A percentile compares a stretch with the other conserved stretches of the same genome.
phyloP scores from a whole-genome alignment of 1,140 invertebrate genomes.

The Lordiphosa mommai region DNA sequence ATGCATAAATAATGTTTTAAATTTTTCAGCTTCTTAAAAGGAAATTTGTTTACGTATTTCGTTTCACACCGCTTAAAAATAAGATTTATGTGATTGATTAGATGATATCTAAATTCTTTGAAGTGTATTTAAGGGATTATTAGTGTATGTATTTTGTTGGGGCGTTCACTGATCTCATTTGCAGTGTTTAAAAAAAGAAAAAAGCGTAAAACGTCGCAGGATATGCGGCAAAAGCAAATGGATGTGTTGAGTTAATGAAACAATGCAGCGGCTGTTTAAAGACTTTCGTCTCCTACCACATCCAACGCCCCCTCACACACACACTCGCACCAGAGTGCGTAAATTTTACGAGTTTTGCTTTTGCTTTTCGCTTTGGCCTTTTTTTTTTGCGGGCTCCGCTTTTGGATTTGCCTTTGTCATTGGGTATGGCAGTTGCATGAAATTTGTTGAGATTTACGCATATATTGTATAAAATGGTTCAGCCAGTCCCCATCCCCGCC shows the following conservation, averaged over 20 bases:
- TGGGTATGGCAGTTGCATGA: slow-evolving; percentile 34
- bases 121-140: not conserved
- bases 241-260: slow-evolving; percentile 63
- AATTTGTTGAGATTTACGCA: slow-evolving; percentile 72
- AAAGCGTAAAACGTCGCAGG: slow-evolving; percentile 52
- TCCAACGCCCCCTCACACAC: not conserved
- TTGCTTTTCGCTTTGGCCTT: slow-evolving; percentile 34
- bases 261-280: slow-evolving; percentile 57
- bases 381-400: slow-evolving; percentile 8
- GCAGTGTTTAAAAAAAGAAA: slow-evolving; percentile 24
- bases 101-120: not conserved
- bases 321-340: slow-evolving; percentile 11
- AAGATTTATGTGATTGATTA: no score
- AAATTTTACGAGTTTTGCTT: slow-evolving; percentile 61
- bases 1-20: no score
- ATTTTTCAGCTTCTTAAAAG: no score
- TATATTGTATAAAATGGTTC: slow-evolving; percentile 35
- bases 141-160: not conserved
- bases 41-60: no score
- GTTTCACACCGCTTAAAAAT: no score
- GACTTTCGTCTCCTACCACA: slow-evolving; percentile 3
- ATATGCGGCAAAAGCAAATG: slow-evolving; percentile 7
- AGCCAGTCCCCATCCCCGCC: not conserved
- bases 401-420: slow-evolving; percentile 50
- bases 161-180: slow-evolving; percentile 43